phyloP scores from a whole-genome alignment of 1,140 invertebrate species.

The Mactra quadrangularis region DNA sequence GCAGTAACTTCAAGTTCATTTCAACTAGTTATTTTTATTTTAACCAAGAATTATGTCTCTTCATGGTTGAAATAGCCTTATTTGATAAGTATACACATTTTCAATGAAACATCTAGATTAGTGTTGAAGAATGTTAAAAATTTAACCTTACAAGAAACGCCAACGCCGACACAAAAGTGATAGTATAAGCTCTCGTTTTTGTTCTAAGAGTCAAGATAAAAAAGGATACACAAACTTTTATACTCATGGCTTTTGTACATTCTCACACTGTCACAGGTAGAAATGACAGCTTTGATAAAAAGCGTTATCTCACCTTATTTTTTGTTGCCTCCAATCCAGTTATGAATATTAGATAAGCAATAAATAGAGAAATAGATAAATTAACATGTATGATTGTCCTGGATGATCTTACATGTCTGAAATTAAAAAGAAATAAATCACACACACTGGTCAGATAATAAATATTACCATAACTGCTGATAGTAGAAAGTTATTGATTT shows the following conservation, averaged over 20 bases:
- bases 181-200: background rate
- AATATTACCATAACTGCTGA: too few relatives aligned
- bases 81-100: too few relatives aligned
- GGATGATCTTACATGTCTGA: conserved; percentile 5
- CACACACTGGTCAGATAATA: background rate
- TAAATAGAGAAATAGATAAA: conserved; percentile 4
- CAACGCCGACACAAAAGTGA: too few relatives aligned
- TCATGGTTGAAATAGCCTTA: too few relatives aligned
- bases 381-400: background rate
- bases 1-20: too few relatives aligned
- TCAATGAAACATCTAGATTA: too few relatives aligned
- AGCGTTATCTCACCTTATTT: conserved; percentile 22
- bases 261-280: background rate
- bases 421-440: background rate
- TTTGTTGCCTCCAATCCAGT: conserved; percentile 7
- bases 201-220: background rate
- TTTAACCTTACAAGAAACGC: background rate
- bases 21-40: too few relatives aligned
- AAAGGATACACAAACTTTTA: background rate
- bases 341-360: conserved; percentile 21
- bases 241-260: background rate
- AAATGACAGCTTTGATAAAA: background rate
- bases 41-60: too few relatives aligned
- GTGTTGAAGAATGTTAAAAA: background rate
- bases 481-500: too few relatives aligned